Conservation (phyloP, 2,888 invertebrate genomes). For the Tribolium freemani region DNA sequence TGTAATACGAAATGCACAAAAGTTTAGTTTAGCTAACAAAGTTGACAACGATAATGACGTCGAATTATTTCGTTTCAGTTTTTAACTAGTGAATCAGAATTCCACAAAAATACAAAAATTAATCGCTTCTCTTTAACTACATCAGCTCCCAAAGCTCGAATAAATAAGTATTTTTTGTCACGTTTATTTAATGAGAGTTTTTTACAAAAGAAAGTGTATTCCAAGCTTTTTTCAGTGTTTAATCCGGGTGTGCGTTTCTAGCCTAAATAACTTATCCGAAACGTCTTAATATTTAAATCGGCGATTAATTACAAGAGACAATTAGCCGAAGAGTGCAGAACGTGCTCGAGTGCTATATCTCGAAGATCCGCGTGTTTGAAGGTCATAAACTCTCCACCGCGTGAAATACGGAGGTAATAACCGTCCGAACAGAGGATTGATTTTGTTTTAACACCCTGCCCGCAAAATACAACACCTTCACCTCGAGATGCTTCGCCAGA, state of each 20-base stretch:
- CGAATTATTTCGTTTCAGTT: too few relatives aligned
- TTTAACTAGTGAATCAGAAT: too few relatives aligned
- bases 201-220: too few relatives aligned
- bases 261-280: not conserved
- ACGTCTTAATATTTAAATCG: constrained; percentile 37
- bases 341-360: constrained; percentile 26
- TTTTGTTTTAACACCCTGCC: constrained; percentile 47
- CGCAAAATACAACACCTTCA: constrained; percentile 45
- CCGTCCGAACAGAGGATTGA: constrained; percentile 47
- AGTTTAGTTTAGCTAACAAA: too few relatives aligned
- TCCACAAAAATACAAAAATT: not conserved
- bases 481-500: constrained; percentile 32
- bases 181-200: not conserved
- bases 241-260: not conserved
- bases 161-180: not conserved
- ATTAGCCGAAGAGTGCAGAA: constrained; percentile 1
- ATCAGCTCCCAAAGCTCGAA: not conserved
- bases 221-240: too few relatives aligned
- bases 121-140: not conserved
- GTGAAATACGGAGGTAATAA: constrained; percentile 51
- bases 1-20: too few relatives aligned
- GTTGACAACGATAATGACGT: too few relatives aligned
- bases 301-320: constrained; percentile 20
- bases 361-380: constrained; percentile 44
- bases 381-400: constrained; percentile 44